A percentile compares a stretch with the other conserved stretches of the same genome.
These are phyloP conservation scores for Solen grandis DNA, from an alignment of 1,140 invertebrate species.

Conservation along the genomic window DNA sequence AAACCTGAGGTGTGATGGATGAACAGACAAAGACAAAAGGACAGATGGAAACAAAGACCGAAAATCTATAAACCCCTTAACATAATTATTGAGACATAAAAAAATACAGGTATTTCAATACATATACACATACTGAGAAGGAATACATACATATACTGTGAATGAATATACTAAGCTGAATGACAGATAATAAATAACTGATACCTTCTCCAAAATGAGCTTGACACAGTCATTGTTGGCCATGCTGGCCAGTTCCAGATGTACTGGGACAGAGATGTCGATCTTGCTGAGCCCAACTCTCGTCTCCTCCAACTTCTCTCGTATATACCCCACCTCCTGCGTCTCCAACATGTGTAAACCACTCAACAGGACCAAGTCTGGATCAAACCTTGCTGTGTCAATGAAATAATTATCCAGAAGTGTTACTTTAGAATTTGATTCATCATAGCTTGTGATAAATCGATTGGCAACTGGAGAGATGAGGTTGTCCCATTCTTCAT, in stretches of 20 bases:
- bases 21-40: too few species aligned
- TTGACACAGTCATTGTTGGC: constrained; percentile 77
- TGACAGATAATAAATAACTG: too few species aligned
- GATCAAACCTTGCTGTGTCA: constrained; percentile 71
- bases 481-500: constrained; percentile 78
- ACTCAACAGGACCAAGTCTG: constrained; percentile 80
- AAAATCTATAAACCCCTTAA: too few species aligned
- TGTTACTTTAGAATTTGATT: constrained; percentile 76
- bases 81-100: too few species aligned
- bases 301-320: constrained; percentile 75
- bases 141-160: too few species aligned
- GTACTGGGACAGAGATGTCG: constrained; percentile 76
- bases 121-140: too few species aligned
- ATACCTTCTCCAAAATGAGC: constrained; percentile 75
- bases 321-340: constrained; percentile 75
- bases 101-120: too few species aligned
- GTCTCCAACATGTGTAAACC: constrained; percentile 81
- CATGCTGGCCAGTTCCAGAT: constrained; percentile 82
- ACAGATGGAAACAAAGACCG: too few species aligned
- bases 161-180: too few species aligned
- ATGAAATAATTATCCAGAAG: constrained; percentile 81
- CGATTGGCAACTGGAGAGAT: constrained; percentile 80
- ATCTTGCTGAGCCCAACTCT: constrained; percentile 73
- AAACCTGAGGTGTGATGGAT: too few species aligned
- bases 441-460: constrained; percentile 82